Conservation (phyloP, 2,797 vertebrate species). For the Moxostoma hubbsi region DNA sequence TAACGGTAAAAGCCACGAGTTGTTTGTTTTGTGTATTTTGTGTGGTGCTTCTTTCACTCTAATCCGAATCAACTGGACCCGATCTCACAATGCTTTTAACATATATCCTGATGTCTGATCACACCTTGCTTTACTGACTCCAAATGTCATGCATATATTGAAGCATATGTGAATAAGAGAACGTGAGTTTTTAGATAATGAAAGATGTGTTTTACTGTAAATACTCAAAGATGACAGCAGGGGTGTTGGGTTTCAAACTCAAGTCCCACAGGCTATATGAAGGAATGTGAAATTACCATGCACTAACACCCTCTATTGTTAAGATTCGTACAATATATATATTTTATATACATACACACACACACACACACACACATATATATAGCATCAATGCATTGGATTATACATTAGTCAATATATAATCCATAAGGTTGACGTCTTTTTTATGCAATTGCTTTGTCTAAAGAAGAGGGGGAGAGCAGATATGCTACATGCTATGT, state of each 20-base stretch:
- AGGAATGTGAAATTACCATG: conserved; percentile 40
- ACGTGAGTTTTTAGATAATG: background rate
- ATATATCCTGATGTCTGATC: background rate
- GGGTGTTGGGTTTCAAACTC: conserved; percentile 38
- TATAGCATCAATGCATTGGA: background rate
- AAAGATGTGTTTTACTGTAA: conserved; percentile 26
- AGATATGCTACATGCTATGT: conserved; percentile 31
- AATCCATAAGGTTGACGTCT: conserved; percentile 26
- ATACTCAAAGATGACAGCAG: conserved; percentile 34
- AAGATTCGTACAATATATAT: background rate
- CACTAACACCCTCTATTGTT: background rate
- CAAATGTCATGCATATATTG: background rate
- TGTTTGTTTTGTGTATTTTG: conserved; percentile 4
- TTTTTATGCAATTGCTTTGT: conserved; percentile 21
- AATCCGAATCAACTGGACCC: background rate
- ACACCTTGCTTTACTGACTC: background rate
- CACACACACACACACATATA: too few species aligned
- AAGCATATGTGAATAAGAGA: background rate
- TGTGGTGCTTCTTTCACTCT: background rate
- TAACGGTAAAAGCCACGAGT: conserved; percentile 34
- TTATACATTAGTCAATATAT: background rate
- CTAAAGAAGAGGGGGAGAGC: conserved; percentile 11
- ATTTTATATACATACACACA: background rate
- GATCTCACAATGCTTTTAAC: background rate
- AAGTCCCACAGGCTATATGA: conserved; percentile 37